Base-by-base conservation (phyloP, 2,888 invertebrate species). In the Eilema caniola region DNA sequence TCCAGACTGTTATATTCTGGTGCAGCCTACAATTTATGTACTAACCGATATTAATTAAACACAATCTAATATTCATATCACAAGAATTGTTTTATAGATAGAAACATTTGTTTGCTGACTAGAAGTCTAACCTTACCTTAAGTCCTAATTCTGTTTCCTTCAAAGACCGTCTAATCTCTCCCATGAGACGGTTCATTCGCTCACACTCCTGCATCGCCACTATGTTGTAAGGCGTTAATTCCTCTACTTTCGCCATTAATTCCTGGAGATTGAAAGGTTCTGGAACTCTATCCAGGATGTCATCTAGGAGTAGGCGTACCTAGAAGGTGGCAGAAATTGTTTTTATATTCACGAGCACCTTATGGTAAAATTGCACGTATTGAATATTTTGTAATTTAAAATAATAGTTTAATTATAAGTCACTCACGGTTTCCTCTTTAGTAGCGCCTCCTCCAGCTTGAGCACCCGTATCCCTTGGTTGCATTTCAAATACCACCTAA, bases 131-230 rank as follows among this genome's bases (percentile, higher is more conserved):
- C 3, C 14, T 20, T 85, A 97, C 98, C 96, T 99, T 99, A 8
- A 99, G 93, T 5, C 99, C 99, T 20, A 99, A 96, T 79, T 98
- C 98, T 0, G 98, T 93, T 91, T 99, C 99, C 82, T 96, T 96
- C 10, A 99, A 95, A 0, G 99, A 98, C 41, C 98, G 94, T 68
- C 96, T 96, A 74, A 99, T 96, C 91, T 98, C 98, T 2, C 96
- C 94, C 87, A 98, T 98, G 11, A 99, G 96, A 56, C 96, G 96
- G 90, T 99, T 99, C 99, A 99, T 99, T 60, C 99, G 96, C 90
- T 99, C 99, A 89, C 98, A 98, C 92, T 99, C 99, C 78, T 99
- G 98, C 83, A 98, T 96, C 0, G 98, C 98, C 0, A 99, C 99
- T 67, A 99, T 98, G 0, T 98, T 97, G 88, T 97, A 99, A 0